Percentiles rank a stretch among this genome's conserved stretches.
Conservation (phyloP, 2,113 vertebrate species). For the Dicaeum eximium region DNA sequence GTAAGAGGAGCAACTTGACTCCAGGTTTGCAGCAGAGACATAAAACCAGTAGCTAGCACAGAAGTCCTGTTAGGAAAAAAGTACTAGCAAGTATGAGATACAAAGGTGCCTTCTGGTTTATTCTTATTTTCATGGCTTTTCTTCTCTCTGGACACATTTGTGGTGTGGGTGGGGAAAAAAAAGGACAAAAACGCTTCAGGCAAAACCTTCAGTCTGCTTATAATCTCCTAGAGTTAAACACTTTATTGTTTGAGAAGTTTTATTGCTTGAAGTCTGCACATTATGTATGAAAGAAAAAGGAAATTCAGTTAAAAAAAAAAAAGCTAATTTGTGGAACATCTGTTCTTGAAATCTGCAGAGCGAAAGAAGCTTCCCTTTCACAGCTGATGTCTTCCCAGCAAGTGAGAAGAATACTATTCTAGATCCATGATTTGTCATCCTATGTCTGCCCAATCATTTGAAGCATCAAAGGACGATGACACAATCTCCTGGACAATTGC, state of each 20-base stretch:
- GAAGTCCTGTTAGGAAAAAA: neutral
- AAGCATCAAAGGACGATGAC: neutral
- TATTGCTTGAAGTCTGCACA: neutral
- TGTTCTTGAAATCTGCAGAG: neutral
- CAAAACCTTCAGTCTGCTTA: neutral
- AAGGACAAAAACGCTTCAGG: neutral
- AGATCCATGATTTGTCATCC: neutral
- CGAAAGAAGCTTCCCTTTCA: neutral
- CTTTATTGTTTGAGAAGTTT: neutral
- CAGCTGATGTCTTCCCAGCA: neutral
- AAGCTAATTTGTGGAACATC: neutral
- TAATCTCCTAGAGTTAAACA: neutral
- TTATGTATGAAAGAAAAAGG: neutral
- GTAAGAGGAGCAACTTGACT: neutral
- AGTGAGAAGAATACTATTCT: neutral
- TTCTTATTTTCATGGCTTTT: neutral
- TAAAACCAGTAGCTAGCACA: neutral
- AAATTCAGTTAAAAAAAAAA: neutral
- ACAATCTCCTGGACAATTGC: neutral
- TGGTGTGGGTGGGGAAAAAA: neutral
- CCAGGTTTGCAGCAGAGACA: neutral
- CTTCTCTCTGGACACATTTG: neutral
- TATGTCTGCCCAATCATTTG: neutral
- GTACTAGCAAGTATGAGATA: neutral
- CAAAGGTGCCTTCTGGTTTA: neutral